Evolutionary conservation across 92 coral and sea anemone genomes (phyloP).

Genomic region (Paramuricea clavata): DNA sequence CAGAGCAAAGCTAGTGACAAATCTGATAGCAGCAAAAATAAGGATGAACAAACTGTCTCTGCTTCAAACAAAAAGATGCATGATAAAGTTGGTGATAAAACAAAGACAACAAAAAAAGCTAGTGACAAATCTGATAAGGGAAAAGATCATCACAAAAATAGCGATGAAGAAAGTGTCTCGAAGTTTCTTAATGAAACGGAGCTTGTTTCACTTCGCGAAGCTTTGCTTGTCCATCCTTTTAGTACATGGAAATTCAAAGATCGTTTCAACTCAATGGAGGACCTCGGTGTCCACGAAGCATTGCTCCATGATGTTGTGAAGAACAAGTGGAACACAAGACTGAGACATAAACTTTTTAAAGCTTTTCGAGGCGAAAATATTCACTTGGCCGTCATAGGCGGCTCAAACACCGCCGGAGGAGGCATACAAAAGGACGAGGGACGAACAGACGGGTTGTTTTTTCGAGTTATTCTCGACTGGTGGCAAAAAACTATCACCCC

Average conservation of each 20-base stretch:
- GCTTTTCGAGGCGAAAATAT: slow-evolving; percentile 53
- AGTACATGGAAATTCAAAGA: slow-evolving; percentile 30
- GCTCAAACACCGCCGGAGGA: slow-evolving; percentile 74
- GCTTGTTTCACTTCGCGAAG: slow-evolving; percentile 4
- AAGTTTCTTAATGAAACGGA: not conserved
- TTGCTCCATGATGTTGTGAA: slow-evolving; percentile 28
- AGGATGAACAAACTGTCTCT: not conserved
- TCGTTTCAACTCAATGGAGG: slow-evolving; percentile 28
- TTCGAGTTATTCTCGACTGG: slow-evolving; percentile 61
- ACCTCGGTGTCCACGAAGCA: slow-evolving; percentile 42
- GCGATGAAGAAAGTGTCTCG: not conserved
- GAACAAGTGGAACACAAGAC: slow-evolving; percentile 44
- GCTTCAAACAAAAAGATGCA: not conserved
- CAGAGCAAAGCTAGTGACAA: not conserved
- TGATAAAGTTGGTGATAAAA: not conserved
- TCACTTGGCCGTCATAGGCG: slow-evolving; percentile 65
- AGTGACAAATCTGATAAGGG: not conserved
- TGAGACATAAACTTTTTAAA: slow-evolving; percentile 45
- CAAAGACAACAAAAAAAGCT: not conserved
- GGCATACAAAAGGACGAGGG: slow-evolving; percentile 59
- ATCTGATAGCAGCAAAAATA: not conserved
- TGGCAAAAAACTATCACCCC: slow-evolving; percentile 65
- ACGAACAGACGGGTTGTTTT: slow-evolving; percentile 47
- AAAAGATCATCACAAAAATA: not conserved
- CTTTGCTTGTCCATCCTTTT: slow-evolving; percentile 38